A percentile compares a stretch with the other conserved stretches of the same genome.
Evolutionary conservation across 2,888 invertebrate species (phyloP).

Genomic region (Melikaiella ostensackeni): DNA sequence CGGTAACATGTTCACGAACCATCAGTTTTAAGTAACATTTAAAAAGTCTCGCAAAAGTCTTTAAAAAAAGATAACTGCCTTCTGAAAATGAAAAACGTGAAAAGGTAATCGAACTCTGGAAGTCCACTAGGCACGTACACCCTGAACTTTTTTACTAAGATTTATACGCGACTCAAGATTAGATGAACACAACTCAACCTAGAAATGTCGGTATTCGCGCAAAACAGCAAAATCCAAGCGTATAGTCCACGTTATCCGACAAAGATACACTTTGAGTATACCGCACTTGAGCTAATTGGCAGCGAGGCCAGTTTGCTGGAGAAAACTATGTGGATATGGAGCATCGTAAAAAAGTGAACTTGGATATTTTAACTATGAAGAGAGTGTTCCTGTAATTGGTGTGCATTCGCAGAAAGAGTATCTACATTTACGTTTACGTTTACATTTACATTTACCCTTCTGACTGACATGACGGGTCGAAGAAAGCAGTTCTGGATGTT

Average conservation of each 20-base stretch:
- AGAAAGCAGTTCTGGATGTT: constrained; percentile 34
- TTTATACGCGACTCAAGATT: neutral
- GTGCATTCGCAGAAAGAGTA: constrained; percentile 26
- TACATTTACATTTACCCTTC: constrained; percentile 27
- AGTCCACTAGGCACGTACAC: neutral
- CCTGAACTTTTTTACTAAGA: neutral
- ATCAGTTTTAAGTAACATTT: neutral
- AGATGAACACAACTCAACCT: constrained; percentile 1
- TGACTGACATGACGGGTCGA: constrained; percentile 37
- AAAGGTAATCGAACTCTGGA: neutral
- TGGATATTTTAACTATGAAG: constrained; percentile 40
- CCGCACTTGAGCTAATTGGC: constrained; percentile 35
- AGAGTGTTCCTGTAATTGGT: constrained; percentile 38
- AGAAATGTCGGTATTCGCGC: constrained; percentile 22
- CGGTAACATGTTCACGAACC: neutral
- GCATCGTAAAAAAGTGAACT: constrained; percentile 37
- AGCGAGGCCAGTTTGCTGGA: constrained; percentile 30
- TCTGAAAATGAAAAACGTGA: neutral
- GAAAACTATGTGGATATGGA: constrained; percentile 19
- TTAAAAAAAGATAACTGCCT: neutral
- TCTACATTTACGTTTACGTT: neutral
- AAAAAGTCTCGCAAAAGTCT: neutral
- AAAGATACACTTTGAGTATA: constrained; percentile 32
- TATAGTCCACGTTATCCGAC: constrained; percentile 28
- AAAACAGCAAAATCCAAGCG: constrained; percentile 28